Percentiles rank a stretch among this genome's conserved stretches.
These are phyloP conservation scores for Argyresthia albistria DNA, from an alignment of 2,888 invertebrate species.

Conservation along the genomic window DNA sequence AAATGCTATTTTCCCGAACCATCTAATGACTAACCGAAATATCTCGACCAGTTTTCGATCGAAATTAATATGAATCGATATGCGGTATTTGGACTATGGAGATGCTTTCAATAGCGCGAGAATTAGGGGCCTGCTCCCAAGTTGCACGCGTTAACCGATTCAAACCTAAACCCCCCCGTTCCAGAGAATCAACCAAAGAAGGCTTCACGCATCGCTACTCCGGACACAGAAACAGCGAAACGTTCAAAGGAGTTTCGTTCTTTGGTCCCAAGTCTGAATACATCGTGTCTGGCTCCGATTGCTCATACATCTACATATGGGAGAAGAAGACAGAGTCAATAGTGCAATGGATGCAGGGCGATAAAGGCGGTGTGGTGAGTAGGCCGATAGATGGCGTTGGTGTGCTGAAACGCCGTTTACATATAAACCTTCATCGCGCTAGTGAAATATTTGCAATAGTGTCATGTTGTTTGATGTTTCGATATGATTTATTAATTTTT, in stretches of 20 bases:
- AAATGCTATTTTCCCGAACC: too few relatives aligned
- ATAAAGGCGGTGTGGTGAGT: slow-evolving; percentile 87
- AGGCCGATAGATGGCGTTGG: background rate
- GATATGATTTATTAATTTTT: too few relatives aligned
- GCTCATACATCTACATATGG: slow-evolving; percentile 91
- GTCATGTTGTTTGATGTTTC: too few relatives aligned
- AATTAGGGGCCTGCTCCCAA: too few relatives aligned
- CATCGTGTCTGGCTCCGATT: slow-evolving; percentile 94
- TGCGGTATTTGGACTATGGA: too few relatives aligned
- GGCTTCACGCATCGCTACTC: slow-evolving; percentile 72
- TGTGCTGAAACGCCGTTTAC: background rate
- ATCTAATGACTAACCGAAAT: too few relatives aligned
- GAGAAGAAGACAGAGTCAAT: slow-evolving; percentile 89
- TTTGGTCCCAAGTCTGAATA: slow-evolving; percentile 94
- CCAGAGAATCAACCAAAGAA: slow-evolving; percentile 30
- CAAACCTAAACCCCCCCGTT: slow-evolving; percentile 5
- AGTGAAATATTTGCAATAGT: background rate
- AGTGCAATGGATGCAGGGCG: slow-evolving; percentile 90
- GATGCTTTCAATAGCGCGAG: too few relatives aligned
- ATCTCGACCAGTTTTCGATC: too few relatives aligned
- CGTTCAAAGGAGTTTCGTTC: slow-evolving; percentile 93
- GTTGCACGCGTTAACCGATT: too few relatives aligned
- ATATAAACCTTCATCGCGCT: background rate
- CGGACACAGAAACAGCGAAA: slow-evolving; percentile 78
- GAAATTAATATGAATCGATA: too few relatives aligned